phyloP scores from a whole-genome alignment of 2,797 vertebrate species.

The Rachycentron canadum region DNA sequence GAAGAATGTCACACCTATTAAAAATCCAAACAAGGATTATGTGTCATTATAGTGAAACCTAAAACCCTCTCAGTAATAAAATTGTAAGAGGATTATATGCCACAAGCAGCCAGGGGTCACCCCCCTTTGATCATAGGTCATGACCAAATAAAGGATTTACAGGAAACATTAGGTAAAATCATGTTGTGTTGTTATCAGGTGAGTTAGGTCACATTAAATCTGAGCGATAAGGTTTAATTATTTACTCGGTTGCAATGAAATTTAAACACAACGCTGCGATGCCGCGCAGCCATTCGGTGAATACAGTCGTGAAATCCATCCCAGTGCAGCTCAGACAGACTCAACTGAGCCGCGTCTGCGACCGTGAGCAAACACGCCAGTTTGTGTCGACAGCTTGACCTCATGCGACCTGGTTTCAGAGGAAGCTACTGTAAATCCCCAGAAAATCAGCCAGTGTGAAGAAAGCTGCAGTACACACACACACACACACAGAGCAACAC shows the following conservation, averaged over 20 bases:
- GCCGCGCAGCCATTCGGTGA: not conserved
- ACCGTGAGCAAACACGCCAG: constrained; percentile 11
- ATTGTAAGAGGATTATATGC: constrained; percentile 70
- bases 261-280: not conserved
- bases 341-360: too few relatives aligned
- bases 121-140: constrained; percentile 49
- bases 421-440: constrained; percentile 34
- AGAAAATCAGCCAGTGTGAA: constrained; percentile 20
- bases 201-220: not conserved
- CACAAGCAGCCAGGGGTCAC: constrained; percentile 37
- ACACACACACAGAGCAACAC: constrained; percentile 1
- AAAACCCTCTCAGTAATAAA: constrained; percentile 57
- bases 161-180: constrained; percentile 17
- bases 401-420: constrained; percentile 23
- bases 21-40: constrained; percentile 67
- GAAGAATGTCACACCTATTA: constrained; percentile 75
- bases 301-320: not conserved
- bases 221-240: constrained; percentile 4
- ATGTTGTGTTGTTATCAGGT: not conserved
- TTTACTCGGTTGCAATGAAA: not conserved
- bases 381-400: constrained; percentile 40
- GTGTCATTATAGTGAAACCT: constrained; percentile 61
- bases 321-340: not conserved
- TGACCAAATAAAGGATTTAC: constrained; percentile 39
- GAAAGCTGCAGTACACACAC: constrained; percentile 11